Conservation (phyloP, 2,113 vertebrate genomes). For the Etia nguti region DNA sequence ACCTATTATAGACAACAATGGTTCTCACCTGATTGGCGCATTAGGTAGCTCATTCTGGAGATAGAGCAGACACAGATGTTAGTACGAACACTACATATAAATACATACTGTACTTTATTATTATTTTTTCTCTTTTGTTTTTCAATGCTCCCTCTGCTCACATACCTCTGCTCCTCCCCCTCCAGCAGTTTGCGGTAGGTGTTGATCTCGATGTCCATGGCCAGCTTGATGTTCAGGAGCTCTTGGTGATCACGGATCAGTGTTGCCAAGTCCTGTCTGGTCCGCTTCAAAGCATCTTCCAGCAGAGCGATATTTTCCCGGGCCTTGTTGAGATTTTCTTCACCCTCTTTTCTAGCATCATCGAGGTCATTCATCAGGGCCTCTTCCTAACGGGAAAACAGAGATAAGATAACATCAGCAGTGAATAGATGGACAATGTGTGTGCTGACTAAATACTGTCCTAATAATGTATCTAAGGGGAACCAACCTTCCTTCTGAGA, state of each 20-base stretch:
- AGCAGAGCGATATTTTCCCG: slow-evolving; percentile 32
- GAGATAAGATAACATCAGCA: background rate
- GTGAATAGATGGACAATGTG: background rate
- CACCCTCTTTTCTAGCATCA: background rate
- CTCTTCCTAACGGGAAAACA: slow-evolving; percentile 48
- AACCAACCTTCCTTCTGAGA: slow-evolving; percentile 67
- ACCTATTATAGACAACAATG: background rate
- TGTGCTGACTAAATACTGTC: background rate
- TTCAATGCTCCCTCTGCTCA: background rate
- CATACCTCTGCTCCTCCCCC: slow-evolving; percentile 72
- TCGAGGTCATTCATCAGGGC: slow-evolving; percentile 48
- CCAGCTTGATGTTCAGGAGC: slow-evolving; percentile 77
- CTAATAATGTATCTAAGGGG: background rate
- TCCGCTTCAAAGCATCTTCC: slow-evolving; percentile 59
- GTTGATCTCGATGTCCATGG: slow-evolving; percentile 78
- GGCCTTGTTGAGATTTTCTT: slow-evolving; percentile 15
- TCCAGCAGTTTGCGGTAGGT: slow-evolving; percentile 77
- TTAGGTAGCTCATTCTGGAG: slow-evolving; percentile 37
- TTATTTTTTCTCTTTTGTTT: background rate
- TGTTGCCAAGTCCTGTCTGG: slow-evolving; percentile 63
- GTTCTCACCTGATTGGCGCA: slow-evolving; percentile 38
- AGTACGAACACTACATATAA: background rate
- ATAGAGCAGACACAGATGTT: background rate
- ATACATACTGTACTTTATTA: background rate
- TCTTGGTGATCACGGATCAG: slow-evolving; percentile 69